Evolutionary conservation across 2,888 invertebrate genomes (phyloP), one percentile per base, ranked within the genome.

Genomic region (Amiota communis): DNA sequence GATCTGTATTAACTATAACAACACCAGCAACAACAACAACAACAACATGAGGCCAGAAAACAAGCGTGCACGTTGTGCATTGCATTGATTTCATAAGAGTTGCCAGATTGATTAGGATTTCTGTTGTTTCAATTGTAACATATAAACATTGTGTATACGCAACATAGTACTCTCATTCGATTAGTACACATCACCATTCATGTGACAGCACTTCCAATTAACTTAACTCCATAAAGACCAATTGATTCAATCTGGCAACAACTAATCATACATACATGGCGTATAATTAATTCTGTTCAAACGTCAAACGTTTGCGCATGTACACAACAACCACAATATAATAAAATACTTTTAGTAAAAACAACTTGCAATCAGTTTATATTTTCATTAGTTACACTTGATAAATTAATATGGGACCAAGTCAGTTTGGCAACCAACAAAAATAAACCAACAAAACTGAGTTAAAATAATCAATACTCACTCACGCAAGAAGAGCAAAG

Each of bases 281-380:
- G 57, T 69, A 72, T 72, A 72, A 74, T 70, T 69, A 74, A 53
- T 72, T 71, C 65, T 68, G 49, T 46, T 53, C 59, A 20, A 53
- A 72, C 64, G 68, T 64, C 72, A 72, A 72, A 71, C 67, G 72
- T 61, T 36, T 70, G 67, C 61, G 69, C 71, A 74, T 70, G 64
- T 68, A 72, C 64, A 36, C 36, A 36, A 36, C 36, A n/a, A n/a
- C n/a, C n/a, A n/a, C n/a, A n/a, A n/a, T 36, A 36, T 36, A 36
- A 36, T 69, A 59, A 70, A 76, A 67, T 71, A 67, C 61, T 68
- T 68, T 64, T 61, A 67, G 46, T 74, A 15, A 67, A 77, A 80
- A 77, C 82, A 81, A 80, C 81, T 84, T 79, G 81, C 80, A 86
- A 86, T 85, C 81, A 80, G 82, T 81, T 81, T 82, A 79, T 78